Conservation (phyloP, 2,113 vertebrate genomes). For the Ptilonorhynchus violaceus region DNA sequence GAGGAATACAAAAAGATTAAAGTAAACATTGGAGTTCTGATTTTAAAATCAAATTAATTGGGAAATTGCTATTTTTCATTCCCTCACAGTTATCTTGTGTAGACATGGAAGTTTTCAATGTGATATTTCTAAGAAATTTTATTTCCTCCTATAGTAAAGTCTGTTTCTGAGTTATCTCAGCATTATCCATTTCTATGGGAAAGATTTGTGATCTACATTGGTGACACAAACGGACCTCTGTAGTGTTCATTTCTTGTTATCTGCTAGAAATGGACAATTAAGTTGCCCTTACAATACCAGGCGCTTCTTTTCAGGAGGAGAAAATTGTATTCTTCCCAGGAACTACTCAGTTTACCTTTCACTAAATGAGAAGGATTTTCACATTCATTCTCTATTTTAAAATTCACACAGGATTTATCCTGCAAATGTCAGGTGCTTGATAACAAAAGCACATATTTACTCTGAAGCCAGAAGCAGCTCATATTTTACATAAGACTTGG, state of each 20-base stretch:
- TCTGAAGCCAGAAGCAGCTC: neutral
- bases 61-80: neutral
- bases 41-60: neutral
- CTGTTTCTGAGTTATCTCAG: neutral
- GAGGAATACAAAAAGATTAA: neutral
- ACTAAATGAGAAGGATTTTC: conserved; percentile 14
- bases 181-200: neutral
- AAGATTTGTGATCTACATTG: neutral
- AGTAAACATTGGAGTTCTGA: neutral
- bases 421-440: conserved; percentile 33
- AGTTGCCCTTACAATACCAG: neutral
- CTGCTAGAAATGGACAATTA: neutral
- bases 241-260: neutral
- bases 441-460: conserved; percentile 27
- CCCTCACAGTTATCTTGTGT: neutral
- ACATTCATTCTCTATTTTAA: conserved; percentile 39
- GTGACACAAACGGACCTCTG: neutral
- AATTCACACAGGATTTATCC: conserved; percentile 35
- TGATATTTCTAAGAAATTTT: neutral
- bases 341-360: conserved; percentile 35
- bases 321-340: conserved; percentile 6
- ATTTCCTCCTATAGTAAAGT: neutral
- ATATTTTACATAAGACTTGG: neutral
- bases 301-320: neutral
- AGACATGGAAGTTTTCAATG: neutral